Base-by-base conservation (phyloP, 2,113 vertebrate species). In the Hemichromis elongatus region DNA sequence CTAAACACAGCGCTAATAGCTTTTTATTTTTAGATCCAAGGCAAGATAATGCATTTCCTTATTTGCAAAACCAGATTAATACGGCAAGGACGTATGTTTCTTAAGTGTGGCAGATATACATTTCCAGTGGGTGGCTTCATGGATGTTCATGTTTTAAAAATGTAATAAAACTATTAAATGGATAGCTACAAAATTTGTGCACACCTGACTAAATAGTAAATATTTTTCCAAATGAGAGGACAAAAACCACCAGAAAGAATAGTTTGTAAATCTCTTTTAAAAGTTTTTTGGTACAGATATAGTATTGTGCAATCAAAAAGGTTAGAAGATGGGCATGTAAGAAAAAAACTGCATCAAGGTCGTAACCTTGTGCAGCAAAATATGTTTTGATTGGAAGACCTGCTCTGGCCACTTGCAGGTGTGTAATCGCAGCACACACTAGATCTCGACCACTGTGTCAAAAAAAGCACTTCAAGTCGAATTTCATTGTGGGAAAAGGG, bases 21-120 rank as follows among this genome's bases (percentile, higher is more conserved):
- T 57, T 81, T 82, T 73, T 90, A 84, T 88, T 90, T 81, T 77
- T 77, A 83, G 57, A 61, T 47, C 2, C 9, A 81, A 26, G 4
- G 14, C 21, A 19, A 53, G 7, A 53, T 79, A 18, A 56, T 77
- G 16, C 35, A 37, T 88, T 79, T 40, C 10, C 73, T 86, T 81
- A 78, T 85, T 85, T 70, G 77, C 45, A 30, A 52, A 75, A 75
- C 6, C 77, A n/a, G 30, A 80, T 59, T 59, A 63, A 53, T 82
- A 12, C 37, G 26, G 14, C 19, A 53, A 9, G 30, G 40, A 68
- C 1, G 12, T 79, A 28, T 14, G 21, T 57, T 42, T 10, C 24
- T 57, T 45, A 77, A 35, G 7, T 53, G 50, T 53, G 12, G 30
- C n/a, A 9, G 11, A 14, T 77, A 77, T 53, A 30, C 18, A 1